Conservation (phyloP, 37 sponge, comb jelly and placozoan genomes). For the Amphimedon queenslandica region DNA sequence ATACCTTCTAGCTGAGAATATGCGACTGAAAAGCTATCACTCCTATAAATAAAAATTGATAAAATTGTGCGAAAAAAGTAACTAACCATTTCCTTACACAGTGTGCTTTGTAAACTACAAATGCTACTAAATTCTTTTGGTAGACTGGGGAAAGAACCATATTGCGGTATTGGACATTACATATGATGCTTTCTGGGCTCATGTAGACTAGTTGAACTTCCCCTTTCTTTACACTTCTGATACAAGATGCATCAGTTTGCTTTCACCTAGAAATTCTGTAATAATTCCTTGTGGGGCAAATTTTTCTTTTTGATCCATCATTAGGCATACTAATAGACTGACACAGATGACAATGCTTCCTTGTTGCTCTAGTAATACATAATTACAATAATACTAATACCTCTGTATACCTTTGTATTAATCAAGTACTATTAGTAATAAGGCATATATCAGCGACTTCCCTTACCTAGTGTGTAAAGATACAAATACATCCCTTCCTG, state of each 20-base stretch:
- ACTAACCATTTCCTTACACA: not conserved
- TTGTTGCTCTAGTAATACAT: too few relatives aligned
- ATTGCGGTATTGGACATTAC: conserved; percentile 14
- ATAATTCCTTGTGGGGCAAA: conserved; percentile 12
- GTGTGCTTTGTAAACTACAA: not conserved
- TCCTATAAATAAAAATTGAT: not conserved
- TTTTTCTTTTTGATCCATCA: conserved; percentile 39
- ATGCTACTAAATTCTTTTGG: not conserved
- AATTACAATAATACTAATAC: too few relatives aligned
- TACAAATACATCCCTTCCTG: too few relatives aligned
- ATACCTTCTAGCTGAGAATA: not conserved
- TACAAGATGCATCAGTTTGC: conserved; percentile 15
- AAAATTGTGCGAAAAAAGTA: not conserved
- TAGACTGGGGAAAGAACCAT: conserved; percentile 37
- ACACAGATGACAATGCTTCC: too few relatives aligned
- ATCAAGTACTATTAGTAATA: too few relatives aligned
- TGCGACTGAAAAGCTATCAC: not conserved
- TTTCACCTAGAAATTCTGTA: conserved; percentile 43
- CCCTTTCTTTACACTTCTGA: conserved; percentile 18
- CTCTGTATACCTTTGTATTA: too few relatives aligned
- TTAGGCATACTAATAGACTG: conserved; percentile 26
- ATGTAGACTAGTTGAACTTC: conserved; percentile 50
- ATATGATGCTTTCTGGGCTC: conserved; percentile 35
- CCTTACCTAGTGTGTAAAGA: too few relatives aligned
- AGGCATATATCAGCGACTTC: too few relatives aligned